phyloP scores from a whole-genome alignment of 2,113 vertebrate genomes.

The Mesitornis unicolor region DNA sequence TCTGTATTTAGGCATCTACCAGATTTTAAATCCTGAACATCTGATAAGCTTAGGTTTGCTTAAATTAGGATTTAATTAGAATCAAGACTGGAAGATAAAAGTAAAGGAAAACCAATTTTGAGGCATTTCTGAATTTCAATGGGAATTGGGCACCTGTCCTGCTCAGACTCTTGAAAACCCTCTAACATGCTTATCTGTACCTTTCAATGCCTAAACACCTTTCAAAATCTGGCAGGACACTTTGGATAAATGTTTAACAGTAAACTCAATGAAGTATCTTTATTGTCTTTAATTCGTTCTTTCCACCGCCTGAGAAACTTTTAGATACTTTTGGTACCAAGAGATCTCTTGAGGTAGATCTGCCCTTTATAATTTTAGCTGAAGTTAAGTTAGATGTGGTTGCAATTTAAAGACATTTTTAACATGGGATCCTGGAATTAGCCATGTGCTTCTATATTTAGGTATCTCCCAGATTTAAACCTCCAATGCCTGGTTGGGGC shows the following conservation, averaged over 20 bases:
- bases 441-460: background rate
- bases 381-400: background rate
- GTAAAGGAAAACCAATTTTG: background rate
- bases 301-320: background rate
- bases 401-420: background rate
- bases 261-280: background rate
- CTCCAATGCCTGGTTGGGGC: rapidly evolving
- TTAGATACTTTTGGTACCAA: background rate
- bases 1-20: conserved; percentile 22
- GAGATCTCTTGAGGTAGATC: background rate
- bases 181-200: background rate
- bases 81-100: background rate
- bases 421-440: background rate
- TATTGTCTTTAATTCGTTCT: background rate
- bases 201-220: background rate
- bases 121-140: background rate
- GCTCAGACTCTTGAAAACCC: background rate
- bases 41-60: background rate
- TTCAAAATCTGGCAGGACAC: background rate
- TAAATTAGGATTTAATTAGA: background rate
- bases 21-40: background rate
- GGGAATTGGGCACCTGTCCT: background rate
- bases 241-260: background rate
- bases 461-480: background rate
- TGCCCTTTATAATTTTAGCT: background rate